phyloP scores from a whole-genome alignment of 2,888 invertebrate genomes.

The Mythimna lalbum region DNA sequence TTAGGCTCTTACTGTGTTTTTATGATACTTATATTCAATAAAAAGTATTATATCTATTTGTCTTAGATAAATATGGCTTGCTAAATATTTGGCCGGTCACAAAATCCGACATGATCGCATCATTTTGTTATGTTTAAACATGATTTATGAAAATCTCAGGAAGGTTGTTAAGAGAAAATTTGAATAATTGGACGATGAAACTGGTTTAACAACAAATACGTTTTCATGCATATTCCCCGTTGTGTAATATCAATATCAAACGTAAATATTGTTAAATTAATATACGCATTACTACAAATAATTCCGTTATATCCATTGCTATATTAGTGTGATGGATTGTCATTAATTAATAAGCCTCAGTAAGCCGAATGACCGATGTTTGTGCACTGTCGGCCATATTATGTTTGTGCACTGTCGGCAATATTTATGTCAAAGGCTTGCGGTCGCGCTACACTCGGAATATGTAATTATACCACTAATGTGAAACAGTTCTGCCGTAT shows the following conservation, averaged over 20 bases:
- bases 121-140: too few relatives aligned
- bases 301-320: neutral
- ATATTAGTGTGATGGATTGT: neutral
- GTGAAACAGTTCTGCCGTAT: conserved; percentile 5
- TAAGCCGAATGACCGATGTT: neutral
- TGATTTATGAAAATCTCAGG: too few relatives aligned
- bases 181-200: too few relatives aligned
- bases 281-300: neutral
- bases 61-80: too few relatives aligned
- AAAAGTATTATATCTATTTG: too few relatives aligned
- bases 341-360: neutral
- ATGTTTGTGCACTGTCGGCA: neutral
- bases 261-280: neutral
- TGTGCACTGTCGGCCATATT: neutral
- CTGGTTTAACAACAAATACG: too few relatives aligned
- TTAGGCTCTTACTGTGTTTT: too few relatives aligned
- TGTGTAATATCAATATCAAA: neutral
- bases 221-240: too few relatives aligned
- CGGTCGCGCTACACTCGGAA: conserved; percentile 11
- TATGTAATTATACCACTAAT: conserved; percentile 1
- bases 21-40: too few relatives aligned
- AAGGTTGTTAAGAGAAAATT: too few relatives aligned
- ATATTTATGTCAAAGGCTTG: conserved; percentile 22
- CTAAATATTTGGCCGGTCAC: too few relatives aligned
- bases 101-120: too few relatives aligned